Evolutionary conservation across 2,113 vertebrate species (phyloP).

Genomic region (Collichthys lucidus): DNA sequence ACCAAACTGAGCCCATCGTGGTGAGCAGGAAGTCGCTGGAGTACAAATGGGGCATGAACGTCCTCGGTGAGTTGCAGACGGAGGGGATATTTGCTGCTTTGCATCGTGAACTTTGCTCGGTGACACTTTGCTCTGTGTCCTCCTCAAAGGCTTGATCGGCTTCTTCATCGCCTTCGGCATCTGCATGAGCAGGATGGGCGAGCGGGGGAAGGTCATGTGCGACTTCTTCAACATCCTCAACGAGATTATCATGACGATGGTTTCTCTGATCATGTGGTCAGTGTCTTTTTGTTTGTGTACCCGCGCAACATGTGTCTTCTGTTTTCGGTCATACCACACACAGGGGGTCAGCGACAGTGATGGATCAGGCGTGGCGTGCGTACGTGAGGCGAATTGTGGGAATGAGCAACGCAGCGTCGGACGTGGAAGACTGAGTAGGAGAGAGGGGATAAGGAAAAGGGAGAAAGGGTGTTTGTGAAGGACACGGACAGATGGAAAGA

Average conservation of each 20-base stretch:
- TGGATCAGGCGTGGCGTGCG: conserved; percentile 38
- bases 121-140: conserved; percentile 18
- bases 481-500: conserved; percentile 68
- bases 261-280: conserved; percentile 90
- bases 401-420: neutral
- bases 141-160: conserved; percentile 84
- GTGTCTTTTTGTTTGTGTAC: conserved; percentile 44
- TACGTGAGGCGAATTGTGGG: conserved; percentile 49
- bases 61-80: conserved; percentile 82
- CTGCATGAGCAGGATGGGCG: conserved; percentile 88
- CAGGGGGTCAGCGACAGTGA: conserved; percentile 51
- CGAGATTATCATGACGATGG: conserved; percentile 90
- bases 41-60: conserved; percentile 89
- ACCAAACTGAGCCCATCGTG: conserved; percentile 79
- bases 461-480: conserved; percentile 60
- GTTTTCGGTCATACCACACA: conserved; percentile 59
- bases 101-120: neutral
- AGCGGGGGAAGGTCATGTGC: conserved; percentile 85
- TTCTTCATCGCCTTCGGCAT: conserved; percentile 90
- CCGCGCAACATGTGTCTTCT: conserved; percentile 24
- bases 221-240: conserved; percentile 91
- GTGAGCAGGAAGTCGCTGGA: conserved; percentile 84
- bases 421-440: neutral
- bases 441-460: conserved; percentile 11
- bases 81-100: neutral